Conservation (phyloP, 1,140 invertebrate genomes). For the Rhyzopertha dominica region DNA sequence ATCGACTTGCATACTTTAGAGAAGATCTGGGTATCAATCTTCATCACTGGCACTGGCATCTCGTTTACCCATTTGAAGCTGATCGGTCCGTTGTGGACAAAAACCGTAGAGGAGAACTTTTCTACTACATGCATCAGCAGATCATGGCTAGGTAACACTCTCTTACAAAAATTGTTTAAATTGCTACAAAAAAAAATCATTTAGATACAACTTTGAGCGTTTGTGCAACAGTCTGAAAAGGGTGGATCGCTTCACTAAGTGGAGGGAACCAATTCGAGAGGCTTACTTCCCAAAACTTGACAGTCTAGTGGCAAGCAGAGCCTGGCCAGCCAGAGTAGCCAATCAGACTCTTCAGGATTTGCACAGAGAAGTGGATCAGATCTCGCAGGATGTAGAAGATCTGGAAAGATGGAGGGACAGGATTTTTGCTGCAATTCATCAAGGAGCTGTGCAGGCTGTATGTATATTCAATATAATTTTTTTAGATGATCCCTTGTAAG, state of each 20-base stretch:
- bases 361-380: conserved; percentile 61
- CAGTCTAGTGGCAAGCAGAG: conserved; percentile 56
- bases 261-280: conserved; percentile 58
- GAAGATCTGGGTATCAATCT: conserved; percentile 70
- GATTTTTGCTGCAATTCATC: conserved; percentile 68
- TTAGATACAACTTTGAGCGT: conserved; percentile 66
- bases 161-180: background rate
- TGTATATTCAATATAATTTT: conserved; percentile 28
- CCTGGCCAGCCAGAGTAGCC: conserved; percentile 57
- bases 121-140: conserved; percentile 77
- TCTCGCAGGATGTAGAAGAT: conserved; percentile 60
- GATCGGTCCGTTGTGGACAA: conserved; percentile 57
- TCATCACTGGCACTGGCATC: conserved; percentile 82
- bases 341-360: conserved; percentile 57
- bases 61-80: conserved; percentile 69
- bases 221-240: conserved; percentile 57
- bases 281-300: conserved; percentile 72
- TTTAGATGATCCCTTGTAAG: background rate
- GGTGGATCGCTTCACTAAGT: conserved; percentile 55
- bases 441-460: conserved; percentile 54
- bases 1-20: conserved; percentile 69
- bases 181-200: too few relatives aligned
- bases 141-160: conserved; percentile 53
- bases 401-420: conserved; percentile 68
- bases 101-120: conserved; percentile 68